Percentiles rank a stretch among this genome's conserved stretches.
Evolutionary conservation across 2,888 invertebrate genomes (phyloP).

Genomic region (Sipha maydis): DNA sequence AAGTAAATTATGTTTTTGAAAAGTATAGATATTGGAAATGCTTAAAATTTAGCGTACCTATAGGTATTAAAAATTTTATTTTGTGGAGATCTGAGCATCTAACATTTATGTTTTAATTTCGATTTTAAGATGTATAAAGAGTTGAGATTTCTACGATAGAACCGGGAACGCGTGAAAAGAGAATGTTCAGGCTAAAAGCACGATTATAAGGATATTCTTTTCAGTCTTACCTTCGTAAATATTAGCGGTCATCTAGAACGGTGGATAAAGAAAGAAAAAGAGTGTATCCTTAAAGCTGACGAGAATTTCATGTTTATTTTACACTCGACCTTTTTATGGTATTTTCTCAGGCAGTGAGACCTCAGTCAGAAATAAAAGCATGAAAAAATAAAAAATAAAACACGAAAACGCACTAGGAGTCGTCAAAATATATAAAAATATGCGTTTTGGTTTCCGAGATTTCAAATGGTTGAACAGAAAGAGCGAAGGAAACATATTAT

Average conservation of each 20-base stretch:
- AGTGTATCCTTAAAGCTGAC: slow-evolving; percentile 27
- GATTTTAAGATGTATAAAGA: not conserved
- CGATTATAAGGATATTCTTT: slow-evolving; percentile 16
- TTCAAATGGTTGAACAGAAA: not conserved
- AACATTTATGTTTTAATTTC: too few relatives aligned
- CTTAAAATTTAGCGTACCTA: too few relatives aligned
- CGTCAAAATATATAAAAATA: not conserved
- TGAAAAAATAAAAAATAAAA: not conserved
- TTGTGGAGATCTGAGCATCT: too few relatives aligned
- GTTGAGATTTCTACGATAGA: not conserved
- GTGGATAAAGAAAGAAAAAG: slow-evolving; percentile 6
- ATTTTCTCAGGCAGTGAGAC: slow-evolving; percentile 25
- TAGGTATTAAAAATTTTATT: too few relatives aligned
- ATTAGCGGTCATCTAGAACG: not conserved
- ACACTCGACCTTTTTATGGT: slow-evolving; percentile 49
- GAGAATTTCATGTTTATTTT: slow-evolving; percentile 57
- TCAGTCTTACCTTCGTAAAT: slow-evolving; percentile 35
- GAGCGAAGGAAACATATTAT: not conserved
- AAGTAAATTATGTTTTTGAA: too few relatives aligned
- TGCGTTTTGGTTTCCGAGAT: not conserved
- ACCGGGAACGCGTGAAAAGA: not conserved
- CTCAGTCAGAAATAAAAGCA: slow-evolving; percentile 17
- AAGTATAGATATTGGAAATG: too few relatives aligned
- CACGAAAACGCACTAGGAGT: slow-evolving; percentile 40
- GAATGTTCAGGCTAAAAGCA: not conserved